Base-by-base conservation (phyloP, 2,113 vertebrate genomes). In the Machaerirhynchus nigripectus region DNA sequence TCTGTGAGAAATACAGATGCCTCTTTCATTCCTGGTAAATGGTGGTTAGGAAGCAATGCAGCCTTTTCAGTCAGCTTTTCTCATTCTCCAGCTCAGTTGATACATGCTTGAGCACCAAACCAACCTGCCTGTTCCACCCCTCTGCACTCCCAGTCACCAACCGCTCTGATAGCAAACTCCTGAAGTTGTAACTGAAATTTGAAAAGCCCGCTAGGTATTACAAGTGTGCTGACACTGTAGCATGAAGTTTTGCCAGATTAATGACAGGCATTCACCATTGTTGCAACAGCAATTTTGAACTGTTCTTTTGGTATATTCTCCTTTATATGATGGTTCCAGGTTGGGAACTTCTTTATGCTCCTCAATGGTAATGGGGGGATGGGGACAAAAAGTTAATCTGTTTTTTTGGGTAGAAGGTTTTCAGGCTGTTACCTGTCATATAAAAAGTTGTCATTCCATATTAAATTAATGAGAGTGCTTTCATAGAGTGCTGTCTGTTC, bases 331-430 rank as follows among this genome's bases (percentile, higher is more conserved):
- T 35, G 11, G 55, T 81, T 65, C 35, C 6, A 30, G 46, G 8
- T 28, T 57, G 28, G 42, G 35, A 84, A 35, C 33, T 70, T 50
- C 20, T 24, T 80, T 16, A 4, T 50, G 37, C 53, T 76, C 15
- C 49, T 92, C 0, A 0, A 1, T 50, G n/a, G 20, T 37, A 21
- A 8, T 59, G 2, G 0, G 13, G 4, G 5, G 31, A 49, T 13
- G 16, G 24, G 4, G 10, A 4, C 50, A 52, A 30, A 50, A 28
- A 56, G 39, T 27, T 9, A 11, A 4, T 44, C 27, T 44, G 2
- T 0, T 55, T 37, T 64, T 89, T 50, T 21, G 23, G 15, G 31
- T 39, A 33, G 44, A 68, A 56, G 37, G 44, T 31, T 15, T 56
- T 35, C 46, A 37, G 59, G 37, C 55, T 86, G 55, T 52, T 86